A percentile compares a stretch with the other conserved stretches of the same genome.
Conservation (phyloP, 2,888 invertebrate species). For the Pterobdella sp. region DNA sequence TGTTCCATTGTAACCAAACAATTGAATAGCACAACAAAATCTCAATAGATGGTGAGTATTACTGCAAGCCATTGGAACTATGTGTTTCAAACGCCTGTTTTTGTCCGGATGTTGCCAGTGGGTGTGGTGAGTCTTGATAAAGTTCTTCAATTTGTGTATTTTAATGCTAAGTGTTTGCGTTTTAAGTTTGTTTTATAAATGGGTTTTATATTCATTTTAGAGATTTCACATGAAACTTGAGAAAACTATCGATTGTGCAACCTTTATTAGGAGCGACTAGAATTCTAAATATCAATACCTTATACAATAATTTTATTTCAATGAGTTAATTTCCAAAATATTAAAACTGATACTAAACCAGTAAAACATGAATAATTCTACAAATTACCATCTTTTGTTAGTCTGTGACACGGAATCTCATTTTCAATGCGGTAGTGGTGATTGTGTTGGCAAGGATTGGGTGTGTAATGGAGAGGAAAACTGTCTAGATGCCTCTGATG, state of each 20-base stretch:
- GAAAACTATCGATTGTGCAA: no score
- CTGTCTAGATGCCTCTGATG: constrained; percentile 15
- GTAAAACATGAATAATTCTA: no score
- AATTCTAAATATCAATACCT: no score
- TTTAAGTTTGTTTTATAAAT: background rate
- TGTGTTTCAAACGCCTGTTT: background rate
- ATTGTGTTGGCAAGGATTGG: background rate
- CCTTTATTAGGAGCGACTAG: no score
- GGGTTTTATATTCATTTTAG: background rate
- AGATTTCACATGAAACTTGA: no score
- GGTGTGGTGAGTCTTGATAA: background rate
- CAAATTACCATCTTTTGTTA: background rate
- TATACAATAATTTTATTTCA: no score
- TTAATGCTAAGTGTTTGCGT: background rate
- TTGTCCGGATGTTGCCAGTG: background rate
- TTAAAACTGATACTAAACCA: no score
- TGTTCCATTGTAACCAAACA: no score
- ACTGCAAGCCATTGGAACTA: background rate
- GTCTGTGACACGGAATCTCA: background rate
- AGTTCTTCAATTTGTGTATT: background rate
- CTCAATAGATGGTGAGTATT: background rate
- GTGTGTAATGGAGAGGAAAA: constrained; percentile 3
- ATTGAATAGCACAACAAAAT: no score
- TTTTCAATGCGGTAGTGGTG: background rate
- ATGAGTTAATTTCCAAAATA: no score